These are phyloP conservation scores for Campodea augens DNA, from an alignment of 1,140 invertebrate genomes.

Conservation along the genomic window DNA sequence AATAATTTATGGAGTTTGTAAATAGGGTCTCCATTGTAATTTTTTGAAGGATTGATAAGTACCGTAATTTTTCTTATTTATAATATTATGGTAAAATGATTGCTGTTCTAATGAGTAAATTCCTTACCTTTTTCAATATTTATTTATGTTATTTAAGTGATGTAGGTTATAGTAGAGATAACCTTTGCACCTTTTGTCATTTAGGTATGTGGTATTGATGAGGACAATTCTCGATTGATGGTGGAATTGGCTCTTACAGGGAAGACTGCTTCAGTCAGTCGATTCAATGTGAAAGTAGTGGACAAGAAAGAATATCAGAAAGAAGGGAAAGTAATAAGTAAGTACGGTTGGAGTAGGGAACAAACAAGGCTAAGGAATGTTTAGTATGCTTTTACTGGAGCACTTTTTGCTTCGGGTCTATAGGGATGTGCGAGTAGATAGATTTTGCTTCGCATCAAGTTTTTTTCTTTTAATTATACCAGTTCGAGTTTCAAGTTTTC, in stretches of 20 bases:
- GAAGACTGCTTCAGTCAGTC: constrained; percentile 46
- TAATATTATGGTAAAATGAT: background rate
- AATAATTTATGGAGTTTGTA: constrained; percentile 3
- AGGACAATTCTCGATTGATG: constrained; percentile 58
- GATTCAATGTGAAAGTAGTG: constrained; percentile 54
- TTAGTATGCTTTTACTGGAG: too few relatives aligned
- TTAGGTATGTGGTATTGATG: constrained; percentile 64
- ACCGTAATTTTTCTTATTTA: background rate
- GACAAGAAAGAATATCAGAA: constrained; percentile 55
- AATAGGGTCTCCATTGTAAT: constrained; percentile 7
- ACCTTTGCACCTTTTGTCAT: constrained; percentile 18
- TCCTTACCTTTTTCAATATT: background rate
- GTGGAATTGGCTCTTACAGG: constrained; percentile 55
- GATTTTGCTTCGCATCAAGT: too few relatives aligned
- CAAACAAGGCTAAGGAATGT: too few relatives aligned
- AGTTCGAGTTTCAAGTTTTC: too few relatives aligned
- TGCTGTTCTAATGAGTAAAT: background rate
- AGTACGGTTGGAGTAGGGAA: too few relatives aligned
- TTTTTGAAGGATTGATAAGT: constrained; percentile 2
- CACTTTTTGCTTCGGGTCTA: too few relatives aligned
- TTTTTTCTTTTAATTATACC: too few relatives aligned
- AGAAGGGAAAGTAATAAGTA: constrained; percentile 61
- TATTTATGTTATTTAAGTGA: too few relatives aligned
- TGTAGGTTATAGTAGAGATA: too few relatives aligned
- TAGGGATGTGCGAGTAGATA: too few relatives aligned